These are phyloP conservation scores for Druon quercuslanigerum DNA, from an alignment of 1,140 invertebrate species.

Conservation along the genomic window DNA sequence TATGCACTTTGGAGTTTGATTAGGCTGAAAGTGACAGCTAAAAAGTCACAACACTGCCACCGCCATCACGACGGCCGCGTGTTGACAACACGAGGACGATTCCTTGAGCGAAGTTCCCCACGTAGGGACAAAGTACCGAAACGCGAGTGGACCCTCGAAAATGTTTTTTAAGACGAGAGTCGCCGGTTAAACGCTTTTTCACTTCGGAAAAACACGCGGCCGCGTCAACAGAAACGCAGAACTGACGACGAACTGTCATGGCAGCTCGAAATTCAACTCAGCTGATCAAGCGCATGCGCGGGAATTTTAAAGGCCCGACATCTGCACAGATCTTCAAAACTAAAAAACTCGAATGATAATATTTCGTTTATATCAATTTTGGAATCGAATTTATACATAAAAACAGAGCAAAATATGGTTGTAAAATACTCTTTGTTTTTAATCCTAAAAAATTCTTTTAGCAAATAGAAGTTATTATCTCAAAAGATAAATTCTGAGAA, in stretches of 20 bases:
- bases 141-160: background rate
- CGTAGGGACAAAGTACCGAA: background rate
- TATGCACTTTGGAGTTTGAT: background rate
- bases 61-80: background rate
- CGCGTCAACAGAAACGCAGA: background rate
- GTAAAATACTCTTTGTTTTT: too few species aligned
- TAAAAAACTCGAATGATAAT: background rate
- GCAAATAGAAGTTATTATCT: too few species aligned
- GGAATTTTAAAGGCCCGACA: background rate
- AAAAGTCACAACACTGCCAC: background rate
- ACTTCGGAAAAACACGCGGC: conserved; percentile 1
- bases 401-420: too few species aligned
- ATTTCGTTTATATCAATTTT: background rate
- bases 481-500: too few species aligned
- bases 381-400: too few species aligned
- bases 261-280: background rate
- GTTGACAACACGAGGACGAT: background rate
- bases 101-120: background rate
- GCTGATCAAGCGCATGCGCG: background rate
- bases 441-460: too few species aligned
- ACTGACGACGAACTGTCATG: conserved; percentile 10
- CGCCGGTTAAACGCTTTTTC: background rate
- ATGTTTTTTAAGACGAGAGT: background rate
- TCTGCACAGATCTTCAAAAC: background rate
- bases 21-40: conserved; percentile 1